Conservation (phyloP, 2,888 invertebrate species). For the Hirtodrosophila histrioides region DNA sequence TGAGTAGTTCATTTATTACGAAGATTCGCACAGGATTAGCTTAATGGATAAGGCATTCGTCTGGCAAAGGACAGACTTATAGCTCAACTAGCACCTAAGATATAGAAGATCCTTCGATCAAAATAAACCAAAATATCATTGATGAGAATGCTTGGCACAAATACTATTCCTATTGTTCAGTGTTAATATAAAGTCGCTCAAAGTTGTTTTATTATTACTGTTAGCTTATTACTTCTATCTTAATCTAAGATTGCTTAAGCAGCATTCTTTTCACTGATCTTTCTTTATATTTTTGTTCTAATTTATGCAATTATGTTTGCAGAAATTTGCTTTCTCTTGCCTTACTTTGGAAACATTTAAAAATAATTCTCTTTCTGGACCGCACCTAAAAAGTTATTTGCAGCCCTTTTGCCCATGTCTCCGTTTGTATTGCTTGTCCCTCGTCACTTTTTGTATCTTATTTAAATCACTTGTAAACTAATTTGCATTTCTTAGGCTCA, state of each 20-base stretch:
- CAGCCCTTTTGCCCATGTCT: conserved; percentile 32
- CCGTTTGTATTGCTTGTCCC: conserved; percentile 49
- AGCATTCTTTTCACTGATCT: conserved; percentile 5
- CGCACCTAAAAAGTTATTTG: conserved; percentile 36
- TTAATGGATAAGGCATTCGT: no score
- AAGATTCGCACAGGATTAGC: no score
- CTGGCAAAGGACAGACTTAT: no score
- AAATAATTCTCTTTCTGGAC: conserved; percentile 22
- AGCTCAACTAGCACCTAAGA: no score
- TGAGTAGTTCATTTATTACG: no score
- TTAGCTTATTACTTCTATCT: no score
- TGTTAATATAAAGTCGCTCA: no score
- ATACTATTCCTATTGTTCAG: no score
- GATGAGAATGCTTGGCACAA: no score
- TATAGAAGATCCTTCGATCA: no score
- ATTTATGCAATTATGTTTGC: conserved; percentile 40
- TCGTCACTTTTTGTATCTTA: conserved; percentile 72
- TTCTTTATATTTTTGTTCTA: conserved; percentile 12
- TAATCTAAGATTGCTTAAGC: background rate
- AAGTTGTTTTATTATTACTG: no score
- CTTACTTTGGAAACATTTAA: conserved; percentile 36
- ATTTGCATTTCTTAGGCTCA: conserved; percentile 73
- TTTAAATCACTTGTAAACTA: conserved; percentile 76
- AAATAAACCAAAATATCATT: no score
- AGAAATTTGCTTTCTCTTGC: conserved; percentile 7